Evolutionary conservation across 1,140 invertebrate species (phyloP).

Genomic region (Chrysomallon squamiferum): DNA sequence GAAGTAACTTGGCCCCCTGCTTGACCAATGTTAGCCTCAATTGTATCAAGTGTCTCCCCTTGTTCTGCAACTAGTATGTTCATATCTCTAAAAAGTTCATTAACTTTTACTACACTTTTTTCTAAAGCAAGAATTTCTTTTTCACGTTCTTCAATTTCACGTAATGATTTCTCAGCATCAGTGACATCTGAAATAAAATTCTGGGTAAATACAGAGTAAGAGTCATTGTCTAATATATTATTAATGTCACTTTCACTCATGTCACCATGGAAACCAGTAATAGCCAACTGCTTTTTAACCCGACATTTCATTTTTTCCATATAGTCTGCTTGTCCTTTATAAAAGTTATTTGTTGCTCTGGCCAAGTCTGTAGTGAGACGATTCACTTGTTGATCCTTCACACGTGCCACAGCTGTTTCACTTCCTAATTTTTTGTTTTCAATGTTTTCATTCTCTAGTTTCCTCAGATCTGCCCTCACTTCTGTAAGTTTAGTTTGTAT

Average conservation of each 20-base stretch:
- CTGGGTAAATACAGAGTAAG: slow-evolving; percentile 35
- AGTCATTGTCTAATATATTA: slow-evolving; percentile 31
- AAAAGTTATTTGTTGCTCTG: slow-evolving; percentile 36
- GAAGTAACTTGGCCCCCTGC: slow-evolving; percentile 28
- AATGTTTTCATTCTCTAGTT: slow-evolving; percentile 31
- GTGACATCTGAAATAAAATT: slow-evolving; percentile 37
- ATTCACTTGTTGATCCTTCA: slow-evolving; percentile 34
- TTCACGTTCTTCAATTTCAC: slow-evolving; percentile 67
- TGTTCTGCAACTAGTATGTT: slow-evolving; percentile 39
- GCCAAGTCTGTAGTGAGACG: slow-evolving; percentile 33
- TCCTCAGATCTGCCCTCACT: slow-evolving; percentile 20
- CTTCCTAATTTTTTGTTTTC: slow-evolving; percentile 16
- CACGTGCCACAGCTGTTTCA: slow-evolving; percentile 27
- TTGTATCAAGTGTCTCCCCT: slow-evolving; percentile 41
- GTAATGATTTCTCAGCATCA: slow-evolving; percentile 36
- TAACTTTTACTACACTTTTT: slow-evolving; percentile 41
- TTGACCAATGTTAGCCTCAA: slow-evolving; percentile 30
- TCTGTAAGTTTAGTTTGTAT: background rate
- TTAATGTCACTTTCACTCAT: slow-evolving; percentile 20
- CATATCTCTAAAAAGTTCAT: slow-evolving; percentile 45
- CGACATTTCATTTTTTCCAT: slow-evolving; percentile 41
- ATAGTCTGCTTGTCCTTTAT: slow-evolving; percentile 39
- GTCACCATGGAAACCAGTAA: slow-evolving; percentile 18
- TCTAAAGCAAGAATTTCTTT: slow-evolving; percentile 42
- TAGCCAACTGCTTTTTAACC: slow-evolving; percentile 25